Base-by-base conservation (phyloP, 2,113 vertebrate species). In the Sylvicapra grimmia region DNA sequence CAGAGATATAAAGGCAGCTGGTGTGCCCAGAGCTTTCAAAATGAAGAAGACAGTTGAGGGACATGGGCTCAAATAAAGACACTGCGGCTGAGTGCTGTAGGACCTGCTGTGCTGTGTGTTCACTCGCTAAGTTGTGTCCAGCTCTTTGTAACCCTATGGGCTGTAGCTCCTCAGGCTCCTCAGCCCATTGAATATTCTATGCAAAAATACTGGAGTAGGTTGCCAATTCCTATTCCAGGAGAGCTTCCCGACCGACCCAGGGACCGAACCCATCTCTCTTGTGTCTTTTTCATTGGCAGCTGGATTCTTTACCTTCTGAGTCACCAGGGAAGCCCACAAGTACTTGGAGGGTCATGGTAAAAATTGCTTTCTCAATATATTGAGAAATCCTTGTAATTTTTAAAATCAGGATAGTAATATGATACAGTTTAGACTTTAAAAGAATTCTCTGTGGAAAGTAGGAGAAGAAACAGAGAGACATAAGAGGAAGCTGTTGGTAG, bases 201-300 rank as follows among this genome's bases (percentile, higher is more conserved):
- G 19, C 68, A 36, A 72, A 72, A 72, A 36, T 36, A 72, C n/a
- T 72, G n/a, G n/a, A 36, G n/a, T 36, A 72, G n/a, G 65, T 72
- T 72, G n/a, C n/a, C n/a, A 21, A 36, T 72, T 72, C 19, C 65
- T 72, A 36, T n/a, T 72, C n/a, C 18, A 36, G n/a, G n/a, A 19
- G 65, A 72, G n/a, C n/a, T 36, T 36, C n/a, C n/a, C 0, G 4
- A 36, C n/a, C 0, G 2, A 72, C n/a, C n/a, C 9, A 72, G 9
- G n/a, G 65, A 21, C 10, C 23, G 65, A 72, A 72, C n/a, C 33
- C 68, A 36, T 72, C 19, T 36, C 68, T 23, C 19, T 23, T 36
- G 68, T 36, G n/a, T 72, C 68, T 36, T 72, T 72, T 36, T 72
- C 19, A 72, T 36, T 23, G 68, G 19, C 19, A 72, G n/a, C 5